A percentile compares a stretch with the other conserved stretches of the same genome.
Conservation (phyloP, 2,888 invertebrate genomes). For the Limnephilus lunatus region DNA sequence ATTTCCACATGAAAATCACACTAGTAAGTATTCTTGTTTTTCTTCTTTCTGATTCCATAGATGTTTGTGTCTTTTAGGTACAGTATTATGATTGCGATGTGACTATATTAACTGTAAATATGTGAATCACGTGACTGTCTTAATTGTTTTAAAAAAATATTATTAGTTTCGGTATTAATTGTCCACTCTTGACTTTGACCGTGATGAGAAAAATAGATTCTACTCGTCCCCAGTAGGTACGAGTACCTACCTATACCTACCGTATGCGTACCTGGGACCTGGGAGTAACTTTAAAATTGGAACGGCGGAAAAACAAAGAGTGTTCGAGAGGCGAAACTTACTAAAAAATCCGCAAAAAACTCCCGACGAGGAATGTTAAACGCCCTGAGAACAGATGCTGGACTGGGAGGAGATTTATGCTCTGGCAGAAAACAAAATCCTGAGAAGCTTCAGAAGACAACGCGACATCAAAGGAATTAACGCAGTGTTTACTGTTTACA, state of each 20-base stretch:
- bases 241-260: not conserved
- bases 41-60: too few relatives aligned
- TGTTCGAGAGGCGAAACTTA: not conserved
- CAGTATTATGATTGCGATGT: too few relatives aligned
- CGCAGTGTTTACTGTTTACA: conserved; percentile 33
- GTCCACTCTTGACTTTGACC: not conserved
- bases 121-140: too few relatives aligned
- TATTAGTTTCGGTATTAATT: not conserved
- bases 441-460: conserved; percentile 5
- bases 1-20: too few relatives aligned
- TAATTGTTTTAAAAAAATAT: too few relatives aligned
- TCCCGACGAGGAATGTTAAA: conserved; percentile 51
- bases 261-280: not conserved
- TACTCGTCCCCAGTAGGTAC: not conserved
- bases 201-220: not conserved
- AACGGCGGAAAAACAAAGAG: not conserved
- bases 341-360: conserved; percentile 22
- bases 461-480: conserved; percentile 41
- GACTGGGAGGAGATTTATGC: conserved; percentile 46
- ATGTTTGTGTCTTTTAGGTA: too few relatives aligned
- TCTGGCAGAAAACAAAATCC: conserved; percentile 4
- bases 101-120: too few relatives aligned
- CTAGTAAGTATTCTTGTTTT: too few relatives aligned
- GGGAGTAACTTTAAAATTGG: not conserved
- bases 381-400: conserved; percentile 48